Conservation (phyloP, 2,888 invertebrate genomes). For the Therioaphis trifolii region DNA sequence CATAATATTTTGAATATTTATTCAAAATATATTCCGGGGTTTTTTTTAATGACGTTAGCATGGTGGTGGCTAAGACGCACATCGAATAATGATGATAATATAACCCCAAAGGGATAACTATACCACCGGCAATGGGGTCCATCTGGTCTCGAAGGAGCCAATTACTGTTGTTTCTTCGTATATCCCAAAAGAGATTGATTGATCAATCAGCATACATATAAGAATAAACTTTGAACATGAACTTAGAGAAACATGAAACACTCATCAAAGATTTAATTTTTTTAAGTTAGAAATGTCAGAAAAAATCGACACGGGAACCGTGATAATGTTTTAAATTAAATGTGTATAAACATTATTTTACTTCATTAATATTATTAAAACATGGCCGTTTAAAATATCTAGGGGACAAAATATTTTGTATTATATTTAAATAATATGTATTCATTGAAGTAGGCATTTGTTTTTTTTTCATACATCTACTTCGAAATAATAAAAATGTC, state of each 20-base stretch:
- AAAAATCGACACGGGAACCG: background rate
- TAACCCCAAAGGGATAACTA: conserved; percentile 47
- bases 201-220: conserved; percentile 57
- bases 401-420: no score
- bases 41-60: no score
- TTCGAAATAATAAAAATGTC: no score
- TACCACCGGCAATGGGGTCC: conserved; percentile 32
- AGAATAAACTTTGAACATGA: conserved; percentile 31
- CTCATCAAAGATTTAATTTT: background rate
- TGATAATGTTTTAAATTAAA: no score
- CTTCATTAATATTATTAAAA: no score
- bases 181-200: conserved; percentile 55
- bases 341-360: no score
- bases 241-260: conserved; percentile 26
- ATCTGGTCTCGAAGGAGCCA: conserved; percentile 61
- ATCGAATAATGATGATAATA: conserved; percentile 46
- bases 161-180: conserved; percentile 56
- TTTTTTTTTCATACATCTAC: no score
- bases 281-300: background rate
- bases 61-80: conserved; percentile 11
- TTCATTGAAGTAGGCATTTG: no score
- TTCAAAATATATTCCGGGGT: no score
- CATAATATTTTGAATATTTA: no score
- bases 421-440: no score
- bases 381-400: no score